Conservation (phyloP, 2,888 invertebrate genomes). For the Tryphoninae sp. region DNA sequence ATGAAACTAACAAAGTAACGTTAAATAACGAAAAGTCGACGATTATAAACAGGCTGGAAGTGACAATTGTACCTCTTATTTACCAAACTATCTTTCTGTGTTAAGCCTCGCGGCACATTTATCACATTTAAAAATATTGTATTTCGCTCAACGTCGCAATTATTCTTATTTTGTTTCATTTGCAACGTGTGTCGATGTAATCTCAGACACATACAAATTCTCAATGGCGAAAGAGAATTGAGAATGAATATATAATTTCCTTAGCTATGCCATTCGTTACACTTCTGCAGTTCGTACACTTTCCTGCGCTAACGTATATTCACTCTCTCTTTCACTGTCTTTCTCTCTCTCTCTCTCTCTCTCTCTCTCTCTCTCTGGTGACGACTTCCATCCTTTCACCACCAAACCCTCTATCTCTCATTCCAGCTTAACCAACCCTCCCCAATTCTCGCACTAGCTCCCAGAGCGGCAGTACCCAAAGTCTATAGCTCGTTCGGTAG, state of each 20-base stretch:
- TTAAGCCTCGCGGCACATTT: too few relatives aligned
- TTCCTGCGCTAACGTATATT: constrained; percentile 28
- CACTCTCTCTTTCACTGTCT: constrained; percentile 22
- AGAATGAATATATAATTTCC: constrained; percentile 37
- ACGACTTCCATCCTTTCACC: constrained; percentile 19
- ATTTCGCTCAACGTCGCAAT: not conserved
- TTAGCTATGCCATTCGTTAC: constrained; percentile 29
- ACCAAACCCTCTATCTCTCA: constrained; percentile 34
- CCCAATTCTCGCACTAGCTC: constrained; percentile 41
- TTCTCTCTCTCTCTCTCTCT: constrained; percentile 10
- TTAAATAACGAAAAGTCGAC: too few relatives aligned
- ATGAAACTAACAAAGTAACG: too few relatives aligned
- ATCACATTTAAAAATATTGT: not conserved
- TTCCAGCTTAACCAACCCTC: constrained; percentile 49
- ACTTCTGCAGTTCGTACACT: constrained; percentile 44
- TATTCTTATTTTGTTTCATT: not conserved
- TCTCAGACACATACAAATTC: constrained; percentile 1
- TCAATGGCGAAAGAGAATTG: constrained; percentile 14
- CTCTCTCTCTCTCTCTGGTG: constrained; percentile 20
- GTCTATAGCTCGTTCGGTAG: constrained; percentile 11
- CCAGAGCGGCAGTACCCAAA: constrained; percentile 32
- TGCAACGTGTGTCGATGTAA: not conserved
- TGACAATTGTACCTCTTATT: too few relatives aligned
- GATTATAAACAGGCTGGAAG: too few relatives aligned
- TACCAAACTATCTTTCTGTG: too few relatives aligned